Base-by-base conservation (phyloP, 1,140 invertebrate species). In the Scylla paramamosain region DNA sequence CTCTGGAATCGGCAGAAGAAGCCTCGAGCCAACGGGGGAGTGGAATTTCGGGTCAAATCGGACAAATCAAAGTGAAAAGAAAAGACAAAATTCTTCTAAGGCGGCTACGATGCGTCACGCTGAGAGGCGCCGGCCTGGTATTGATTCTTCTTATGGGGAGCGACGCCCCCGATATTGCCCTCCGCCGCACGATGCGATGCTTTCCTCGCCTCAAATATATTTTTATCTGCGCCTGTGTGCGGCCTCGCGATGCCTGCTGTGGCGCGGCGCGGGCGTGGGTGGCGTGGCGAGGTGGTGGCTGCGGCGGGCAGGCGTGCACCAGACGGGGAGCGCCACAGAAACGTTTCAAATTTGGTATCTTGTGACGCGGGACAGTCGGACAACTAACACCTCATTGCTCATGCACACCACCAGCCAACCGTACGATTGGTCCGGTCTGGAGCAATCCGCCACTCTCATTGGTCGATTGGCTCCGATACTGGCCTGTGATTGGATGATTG, bases 111-210 rank as follows among this genome's bases (percentile, higher is more conserved):
- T 95, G 94, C 94, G 94, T 95, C 94, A 95, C 84, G 94, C 92
- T 92, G 94, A 95, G 94, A 95, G 94, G 94, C 94, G 94, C 94
- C 94, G 94, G 94, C 92, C 94, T 95, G 91, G 94, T 95, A 95
- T 95, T 95, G 94, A 95, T 95, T 95, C 94, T 95, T 95, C 83
- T 95, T 95, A 95, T 95, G 94, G 94, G 94, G 94, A 95, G 94
- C 94, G 94, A 95, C 94, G 94, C 94, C 94, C 94, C 94, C 94
- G 94, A 95, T 95, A 95, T 95, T 89, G 77, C 94, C 92, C 94
- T 95, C 94, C 91, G 91, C 39, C 91, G 94, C 91, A 39, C 52
- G 94, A 95, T 95, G 94, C 94, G 94, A 95, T 92, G 94, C 94
- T 95, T 95, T 93, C 94, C 94, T 91, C 93, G 32, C 59, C 88